Base-by-base conservation (phyloP, 2,797 vertebrate genomes). In the Macrochelys suwanniensis region DNA sequence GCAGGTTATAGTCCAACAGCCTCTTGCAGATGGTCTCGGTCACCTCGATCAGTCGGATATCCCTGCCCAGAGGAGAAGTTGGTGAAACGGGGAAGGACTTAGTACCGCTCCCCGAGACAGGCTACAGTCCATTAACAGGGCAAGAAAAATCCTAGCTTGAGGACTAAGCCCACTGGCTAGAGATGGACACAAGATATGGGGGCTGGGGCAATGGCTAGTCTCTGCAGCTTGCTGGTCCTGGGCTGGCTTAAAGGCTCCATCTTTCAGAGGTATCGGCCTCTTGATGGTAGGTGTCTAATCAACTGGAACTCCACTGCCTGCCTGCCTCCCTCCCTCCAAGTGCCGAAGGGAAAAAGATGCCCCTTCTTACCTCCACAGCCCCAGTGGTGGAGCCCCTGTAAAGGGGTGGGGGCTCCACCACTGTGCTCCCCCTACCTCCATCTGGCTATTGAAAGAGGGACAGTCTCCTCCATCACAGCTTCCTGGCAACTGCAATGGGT, bases 1-100 rank as follows among this genome's bases (percentile, higher is more conserved):
- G 99, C 94, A 99, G 98, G 91, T 99, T 99, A 95, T 99, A 99
- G 88, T 98, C 98, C 98, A 99, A 94, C 45, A 99, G 98, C 94
- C 99, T 98, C 95, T 99, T 99, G 97, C 99, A 99, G 84, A 99
- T 99, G 88, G 99, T 99, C 91, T 99, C 99, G 0, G 99, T 98
- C 54, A 99, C 99, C 96, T 99, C 99, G 0, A 99, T 99, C 95
- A 99, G 98, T 25, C 99, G 97, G 61, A 99, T 98, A 94, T 99
- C 99, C 96, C 99, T 99, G 98, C 33, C 28, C 0, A 1, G 45
- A 82, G 28, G 78, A 37, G 17, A 45, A 61, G 51, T 6, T 37
- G 17, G 45, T 4, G 9, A 42, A 47, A n/a, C 51, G 23, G 17
- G 23, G 23, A 47, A 12, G 1, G 12, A 45, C 12, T 77, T 0